phyloP scores from a whole-genome alignment of 2,113 vertebrate species.

The Actinemys pallida region DNA sequence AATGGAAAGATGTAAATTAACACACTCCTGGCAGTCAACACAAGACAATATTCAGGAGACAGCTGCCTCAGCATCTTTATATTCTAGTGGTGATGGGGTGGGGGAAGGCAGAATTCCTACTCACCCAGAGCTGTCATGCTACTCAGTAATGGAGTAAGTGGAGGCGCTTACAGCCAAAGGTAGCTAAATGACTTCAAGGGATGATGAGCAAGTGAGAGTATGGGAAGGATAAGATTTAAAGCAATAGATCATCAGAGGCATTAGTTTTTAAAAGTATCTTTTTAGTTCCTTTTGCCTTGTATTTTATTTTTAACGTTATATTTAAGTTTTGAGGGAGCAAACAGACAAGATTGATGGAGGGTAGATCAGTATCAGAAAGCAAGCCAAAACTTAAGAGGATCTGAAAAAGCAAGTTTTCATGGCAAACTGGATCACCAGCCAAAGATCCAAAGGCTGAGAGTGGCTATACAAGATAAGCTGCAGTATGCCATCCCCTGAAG shows the following conservation, averaged over 20 bases:
- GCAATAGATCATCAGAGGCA: background rate
- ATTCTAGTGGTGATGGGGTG: accelerated
- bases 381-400: background rate
- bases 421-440: slow-evolving; percentile 5
- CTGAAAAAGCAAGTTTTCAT: background rate
- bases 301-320: background rate
- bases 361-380: background rate
- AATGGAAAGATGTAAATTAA: background rate
- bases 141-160: background rate
- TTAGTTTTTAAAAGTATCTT: too few species aligned
- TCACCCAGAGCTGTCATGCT: background rate
- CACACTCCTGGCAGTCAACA: background rate
- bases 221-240: background rate
- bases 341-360: background rate
- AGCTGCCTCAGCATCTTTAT: slow-evolving; percentile 47
- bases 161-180: background rate
- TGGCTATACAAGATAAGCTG: background rate
- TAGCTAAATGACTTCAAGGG: background rate
- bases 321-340: background rate
- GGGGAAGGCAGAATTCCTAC: background rate
- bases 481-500: background rate
- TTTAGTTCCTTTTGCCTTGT: background rate
- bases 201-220: background rate
- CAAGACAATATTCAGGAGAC: background rate
- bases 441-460: background rate